Evolutionary conservation across 1,140 invertebrate genomes (phyloP), one percentile per base, ranked within the genome.

Genomic region (Achroia grisella): DNA sequence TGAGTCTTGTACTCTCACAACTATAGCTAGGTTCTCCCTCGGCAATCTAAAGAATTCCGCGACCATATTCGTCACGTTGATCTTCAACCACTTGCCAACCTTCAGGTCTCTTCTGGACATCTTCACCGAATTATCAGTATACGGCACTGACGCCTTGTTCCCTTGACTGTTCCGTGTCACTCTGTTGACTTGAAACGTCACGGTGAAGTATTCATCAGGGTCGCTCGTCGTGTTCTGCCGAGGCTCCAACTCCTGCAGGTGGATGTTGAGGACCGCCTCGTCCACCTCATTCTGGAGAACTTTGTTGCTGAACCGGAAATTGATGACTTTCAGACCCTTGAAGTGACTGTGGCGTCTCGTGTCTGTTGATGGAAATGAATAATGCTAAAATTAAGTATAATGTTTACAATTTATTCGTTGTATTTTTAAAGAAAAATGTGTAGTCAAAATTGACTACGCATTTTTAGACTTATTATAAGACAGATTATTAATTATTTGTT

Each of bases 1-100:
- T 23, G 83, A 79, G 69, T 89, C 87, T 28, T 87, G 85, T 42
- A 91, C 90, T 78, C 92, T 93, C 23, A 95, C 85, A 1, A 92
- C 89, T 44, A 96, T 89, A 4, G 93, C 93, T 40, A 93, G 87
- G 59, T 92, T 93, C 43, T 92, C 91, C 33, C 90, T 83, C 0
- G 91, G 90, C 59, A 91, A 87, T 33, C 89, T 90, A 70, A 93
- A 91, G 91, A 93, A 95, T 29, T 93, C 90, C 31, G 88, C 87
- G 1, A 95, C 89, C 71, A 93, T 89, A n/a, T 89, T 88, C n/a
- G 90, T 91, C 0, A 95, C 84, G 56, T 95, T 93, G 8, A 95
- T 83, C 45, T 89, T 89, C 8, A 94, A 69, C 93, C 93, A 95
- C 36, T 88, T 88, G 0, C 93, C 93, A 77, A 13, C 52, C 50